Evolutionary conservation across 64 coral and sea anemone species (phyloP).

Genomic region (Actinia equina): DNA sequence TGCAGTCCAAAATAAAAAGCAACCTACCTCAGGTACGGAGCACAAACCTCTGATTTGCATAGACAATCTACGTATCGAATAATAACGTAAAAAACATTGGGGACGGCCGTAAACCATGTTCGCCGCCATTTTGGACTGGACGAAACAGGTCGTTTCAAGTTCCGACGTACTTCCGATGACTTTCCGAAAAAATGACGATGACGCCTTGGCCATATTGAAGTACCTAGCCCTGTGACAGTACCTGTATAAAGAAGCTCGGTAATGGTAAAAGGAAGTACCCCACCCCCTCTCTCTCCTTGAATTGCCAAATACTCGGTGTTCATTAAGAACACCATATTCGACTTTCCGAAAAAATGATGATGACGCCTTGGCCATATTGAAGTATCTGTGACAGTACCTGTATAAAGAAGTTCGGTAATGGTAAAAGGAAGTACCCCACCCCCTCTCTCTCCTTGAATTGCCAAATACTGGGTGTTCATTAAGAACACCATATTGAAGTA

Average conservation of each 20-base stretch:
- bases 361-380: neutral
- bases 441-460: too few relatives aligned
- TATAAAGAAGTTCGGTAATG: too few relatives aligned
- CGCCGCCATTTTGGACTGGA: neutral
- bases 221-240: too few relatives aligned
- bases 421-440: too few relatives aligned
- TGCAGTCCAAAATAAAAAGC: neutral
- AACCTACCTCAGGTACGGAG: neutral
- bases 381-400: too few relatives aligned
- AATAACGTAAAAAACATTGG: neutral
- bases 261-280: too few relatives aligned
- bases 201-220: neutral
- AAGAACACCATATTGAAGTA: too few relatives aligned
- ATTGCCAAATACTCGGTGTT: too few relatives aligned
- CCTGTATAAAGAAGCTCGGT: too few relatives aligned
- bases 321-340: too few relatives aligned
- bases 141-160: neutral
- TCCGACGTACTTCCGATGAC: neutral
- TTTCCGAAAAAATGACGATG: neutral
- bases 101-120: neutral
- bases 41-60: slow-evolving; percentile 7
- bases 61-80: neutral
- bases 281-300: too few relatives aligned
- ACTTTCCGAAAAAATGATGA: neutral
- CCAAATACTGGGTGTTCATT: too few relatives aligned